Evolutionary conservation across 1,140 invertebrate genomes (phyloP).

Genomic region (Cotesia chilonis): DNA sequence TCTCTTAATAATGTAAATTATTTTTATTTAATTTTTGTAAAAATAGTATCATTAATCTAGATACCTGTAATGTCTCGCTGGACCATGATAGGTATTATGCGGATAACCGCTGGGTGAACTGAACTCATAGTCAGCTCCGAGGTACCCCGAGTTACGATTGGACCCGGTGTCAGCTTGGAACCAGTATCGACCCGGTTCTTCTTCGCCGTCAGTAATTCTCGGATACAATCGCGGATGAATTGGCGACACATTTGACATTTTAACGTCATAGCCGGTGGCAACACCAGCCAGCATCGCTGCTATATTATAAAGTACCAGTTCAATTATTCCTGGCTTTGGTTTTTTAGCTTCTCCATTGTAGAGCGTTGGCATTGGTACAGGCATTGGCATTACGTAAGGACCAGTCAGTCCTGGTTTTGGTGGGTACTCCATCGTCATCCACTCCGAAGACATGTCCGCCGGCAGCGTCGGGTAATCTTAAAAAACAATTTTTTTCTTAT

Average conservation of each 20-base stretch:
- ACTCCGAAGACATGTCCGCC: conserved; percentile 46
- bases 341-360: conserved; percentile 78
- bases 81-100: conserved; percentile 92
- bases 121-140: conserved; percentile 70
- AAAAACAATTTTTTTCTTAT: conserved; percentile 29
- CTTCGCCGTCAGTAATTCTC: conserved; percentile 49
- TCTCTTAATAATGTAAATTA: neutral
- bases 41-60: neutral
- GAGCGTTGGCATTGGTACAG: conserved; percentile 79
- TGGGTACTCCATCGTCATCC: conserved; percentile 68
- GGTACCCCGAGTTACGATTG: conserved; percentile 61
- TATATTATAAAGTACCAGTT: conserved; percentile 88
- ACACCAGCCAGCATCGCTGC: conserved; percentile 88
- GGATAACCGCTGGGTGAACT: conserved; percentile 71
- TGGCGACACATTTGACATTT: conserved; percentile 84
- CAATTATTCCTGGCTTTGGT: conserved; percentile 79
- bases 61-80: conserved; percentile 78
- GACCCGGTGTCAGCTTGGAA: conserved; percentile 54
- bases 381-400: conserved; percentile 64
- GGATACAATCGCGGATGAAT: conserved; percentile 82
- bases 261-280: conserved; percentile 89
- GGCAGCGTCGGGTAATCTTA: conserved; percentile 59
- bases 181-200: conserved; percentile 58
- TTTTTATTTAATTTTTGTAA: conserved; percentile 15
- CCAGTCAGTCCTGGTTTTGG: conserved; percentile 61